phyloP scores from a whole-genome alignment of 2,888 invertebrate genomes.

The Torymus texanus region DNA sequence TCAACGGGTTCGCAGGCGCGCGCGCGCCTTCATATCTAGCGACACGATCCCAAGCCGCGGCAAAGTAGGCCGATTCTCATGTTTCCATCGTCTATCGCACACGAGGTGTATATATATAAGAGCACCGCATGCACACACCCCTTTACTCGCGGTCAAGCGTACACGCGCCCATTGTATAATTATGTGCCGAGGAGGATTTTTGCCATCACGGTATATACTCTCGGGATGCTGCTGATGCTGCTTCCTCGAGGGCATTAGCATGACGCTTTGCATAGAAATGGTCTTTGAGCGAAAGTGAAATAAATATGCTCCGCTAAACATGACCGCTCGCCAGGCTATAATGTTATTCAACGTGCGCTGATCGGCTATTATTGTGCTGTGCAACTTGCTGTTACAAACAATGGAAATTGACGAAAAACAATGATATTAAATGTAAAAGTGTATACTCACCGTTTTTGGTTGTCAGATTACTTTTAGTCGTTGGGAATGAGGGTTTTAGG shows the following conservation, averaged over 20 bases:
- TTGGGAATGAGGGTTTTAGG: no score
- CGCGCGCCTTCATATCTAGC: slow-evolving; percentile 57
- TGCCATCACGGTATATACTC: background rate
- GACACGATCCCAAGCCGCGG: slow-evolving; percentile 47
- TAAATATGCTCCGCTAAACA: background rate
- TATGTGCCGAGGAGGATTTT: background rate
- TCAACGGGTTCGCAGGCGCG: slow-evolving; percentile 57
- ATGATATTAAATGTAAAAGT: no score
- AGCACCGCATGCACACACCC: background rate
- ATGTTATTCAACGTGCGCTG: no score
- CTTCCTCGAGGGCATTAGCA: background rate
- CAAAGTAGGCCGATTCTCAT: slow-evolving; percentile 38
- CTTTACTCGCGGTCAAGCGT: background rate
- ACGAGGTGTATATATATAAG: background rate
- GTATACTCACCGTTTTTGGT: no score
- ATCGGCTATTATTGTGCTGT: no score
- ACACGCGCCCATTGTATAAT: background rate
- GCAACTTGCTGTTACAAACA: no score
- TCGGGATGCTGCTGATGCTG: background rate
- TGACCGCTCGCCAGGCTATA: background rate
- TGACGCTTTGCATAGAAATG: slow-evolving; percentile 12
- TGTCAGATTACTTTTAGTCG: no score
- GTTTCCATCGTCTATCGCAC: background rate
- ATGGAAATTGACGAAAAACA: no score
- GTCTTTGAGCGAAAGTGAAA: background rate